Evolutionary conservation across 1,140 invertebrate species (phyloP).

Genomic region (Brachionus calyciflorus): DNA sequence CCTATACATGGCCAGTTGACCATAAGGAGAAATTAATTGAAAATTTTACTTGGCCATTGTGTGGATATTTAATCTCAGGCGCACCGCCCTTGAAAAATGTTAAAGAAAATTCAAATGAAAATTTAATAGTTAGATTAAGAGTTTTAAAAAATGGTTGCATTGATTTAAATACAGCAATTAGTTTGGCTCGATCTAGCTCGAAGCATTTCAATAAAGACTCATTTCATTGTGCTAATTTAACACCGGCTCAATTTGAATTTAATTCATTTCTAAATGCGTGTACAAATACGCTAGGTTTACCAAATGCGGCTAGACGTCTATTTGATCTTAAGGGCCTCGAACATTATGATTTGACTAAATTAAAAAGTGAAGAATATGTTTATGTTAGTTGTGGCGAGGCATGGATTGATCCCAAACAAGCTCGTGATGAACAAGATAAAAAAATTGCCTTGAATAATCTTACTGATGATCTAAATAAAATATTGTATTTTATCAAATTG

Average conservation of each 20-base stretch:
- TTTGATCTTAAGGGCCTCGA: slow-evolving; percentile 59
- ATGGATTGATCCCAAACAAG: slow-evolving; percentile 57
- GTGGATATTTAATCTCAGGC: slow-evolving; percentile 56
- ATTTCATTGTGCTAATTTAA: slow-evolving; percentile 19
- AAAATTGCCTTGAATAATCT: slow-evolving; percentile 55
- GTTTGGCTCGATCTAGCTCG: slow-evolving; percentile 50
- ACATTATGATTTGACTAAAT: slow-evolving; percentile 53
- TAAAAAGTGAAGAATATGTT: slow-evolving; percentile 56
- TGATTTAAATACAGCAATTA: slow-evolving; percentile 50
- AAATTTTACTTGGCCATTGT: slow-evolving; percentile 61
- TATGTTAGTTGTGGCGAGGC: slow-evolving; percentile 58
- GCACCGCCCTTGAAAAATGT: slow-evolving; percentile 55
- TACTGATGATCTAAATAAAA: slow-evolving; percentile 54
- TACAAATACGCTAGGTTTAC: slow-evolving; percentile 55
- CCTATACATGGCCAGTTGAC: slow-evolving; percentile 58
- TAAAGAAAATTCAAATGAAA: not conserved
- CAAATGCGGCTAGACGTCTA: slow-evolving; percentile 58
- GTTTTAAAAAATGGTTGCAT: slow-evolving; percentile 57
- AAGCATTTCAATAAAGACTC: slow-evolving; percentile 4
- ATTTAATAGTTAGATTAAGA: slow-evolving; percentile 48
- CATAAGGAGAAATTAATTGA: slow-evolving; percentile 53
- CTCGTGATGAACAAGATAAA: slow-evolving; percentile 55
- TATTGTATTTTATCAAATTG: slow-evolving; percentile 42
- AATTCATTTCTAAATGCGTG: slow-evolving; percentile 58
- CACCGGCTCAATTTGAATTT: slow-evolving; percentile 46